phyloP scores from a whole-genome alignment of 2,113 vertebrate genomes.

The Thomomys bottae region DNA sequence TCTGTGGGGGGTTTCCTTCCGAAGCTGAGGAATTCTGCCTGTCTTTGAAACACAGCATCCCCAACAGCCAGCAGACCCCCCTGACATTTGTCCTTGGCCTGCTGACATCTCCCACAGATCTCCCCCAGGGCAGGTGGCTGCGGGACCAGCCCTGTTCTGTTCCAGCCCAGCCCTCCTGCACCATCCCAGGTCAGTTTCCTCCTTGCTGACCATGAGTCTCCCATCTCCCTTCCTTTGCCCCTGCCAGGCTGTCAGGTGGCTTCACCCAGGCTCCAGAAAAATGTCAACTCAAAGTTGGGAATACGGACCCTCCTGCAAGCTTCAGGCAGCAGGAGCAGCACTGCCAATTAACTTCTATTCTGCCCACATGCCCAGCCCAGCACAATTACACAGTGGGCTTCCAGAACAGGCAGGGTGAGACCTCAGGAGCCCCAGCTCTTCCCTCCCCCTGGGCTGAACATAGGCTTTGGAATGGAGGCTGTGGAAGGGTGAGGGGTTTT shows the following conservation, averaged over 20 bases:
- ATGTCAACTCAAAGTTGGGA: neutral
- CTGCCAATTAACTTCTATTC: neutral
- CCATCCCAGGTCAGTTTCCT: neutral
- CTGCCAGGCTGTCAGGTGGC: neutral
- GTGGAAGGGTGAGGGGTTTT: neutral
- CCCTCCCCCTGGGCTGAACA: neutral
- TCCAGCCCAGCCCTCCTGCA: neutral
- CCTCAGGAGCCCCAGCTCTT: neutral
- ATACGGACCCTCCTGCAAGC: neutral
- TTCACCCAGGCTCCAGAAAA: neutral
- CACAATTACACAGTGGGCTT: neutral
- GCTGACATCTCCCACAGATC: rapidly evolving
- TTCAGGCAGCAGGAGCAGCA: neutral
- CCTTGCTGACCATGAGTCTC: neutral
- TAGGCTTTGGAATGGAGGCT: neutral
- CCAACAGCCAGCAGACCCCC: rapidly evolving
- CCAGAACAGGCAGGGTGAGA: neutral
- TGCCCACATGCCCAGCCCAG: neutral
- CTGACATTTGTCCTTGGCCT: neutral
- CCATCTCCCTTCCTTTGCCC: neutral
- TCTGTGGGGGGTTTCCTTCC: neutral
- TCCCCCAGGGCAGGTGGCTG: neutral
- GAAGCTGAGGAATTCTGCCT: too few species aligned
- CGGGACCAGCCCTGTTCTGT: neutral
- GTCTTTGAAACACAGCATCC: neutral